phyloP scores from a whole-genome alignment of 2,797 vertebrate genomes.

The Catharus ustulatus region DNA sequence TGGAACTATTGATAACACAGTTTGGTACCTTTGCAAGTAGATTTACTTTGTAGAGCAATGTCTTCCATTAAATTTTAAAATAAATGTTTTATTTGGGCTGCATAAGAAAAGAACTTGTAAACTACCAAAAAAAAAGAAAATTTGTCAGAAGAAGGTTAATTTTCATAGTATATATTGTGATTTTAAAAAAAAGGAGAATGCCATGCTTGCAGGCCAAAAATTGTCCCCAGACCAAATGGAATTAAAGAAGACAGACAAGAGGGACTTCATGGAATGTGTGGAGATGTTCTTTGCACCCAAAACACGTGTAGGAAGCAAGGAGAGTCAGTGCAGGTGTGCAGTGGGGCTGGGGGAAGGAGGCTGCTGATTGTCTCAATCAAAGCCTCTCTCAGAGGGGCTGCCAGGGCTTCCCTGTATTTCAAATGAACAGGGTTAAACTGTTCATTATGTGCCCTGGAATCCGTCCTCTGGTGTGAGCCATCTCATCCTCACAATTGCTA shows the following conservation, averaged over 20 bases:
- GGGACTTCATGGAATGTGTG: not conserved
- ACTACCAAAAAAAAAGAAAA: not conserved
- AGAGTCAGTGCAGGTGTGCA: not conserved
- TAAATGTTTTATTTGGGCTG: slow-evolving; percentile 17
- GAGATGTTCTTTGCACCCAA: not conserved
- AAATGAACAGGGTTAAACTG: not conserved
- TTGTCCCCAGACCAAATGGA: not conserved
- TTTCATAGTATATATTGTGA: not conserved
- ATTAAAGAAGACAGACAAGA: not conserved
- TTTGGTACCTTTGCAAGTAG: slow-evolving; percentile 49
- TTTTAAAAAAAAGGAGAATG: not conserved
- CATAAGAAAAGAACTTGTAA: slow-evolving; percentile 20
- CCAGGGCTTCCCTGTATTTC: not conserved
- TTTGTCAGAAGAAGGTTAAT: slow-evolving; percentile 17
- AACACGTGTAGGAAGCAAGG: not conserved
- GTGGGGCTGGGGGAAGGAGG: not conserved
- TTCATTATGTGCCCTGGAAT: not conserved
- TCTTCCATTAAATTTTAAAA: slow-evolving; percentile 42
- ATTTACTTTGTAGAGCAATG: slow-evolving; percentile 9
- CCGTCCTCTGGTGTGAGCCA: not conserved
- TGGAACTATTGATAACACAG: slow-evolving; percentile 55
- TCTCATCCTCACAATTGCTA: not conserved
- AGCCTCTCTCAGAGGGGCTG: not conserved
- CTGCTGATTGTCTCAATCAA: not conserved
- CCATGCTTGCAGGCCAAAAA: not conserved